Evolutionary conservation across 1,140 invertebrate genomes (phyloP), one percentile per base, ranked within the genome.

Genomic region (Nylanderia fulva): DNA sequence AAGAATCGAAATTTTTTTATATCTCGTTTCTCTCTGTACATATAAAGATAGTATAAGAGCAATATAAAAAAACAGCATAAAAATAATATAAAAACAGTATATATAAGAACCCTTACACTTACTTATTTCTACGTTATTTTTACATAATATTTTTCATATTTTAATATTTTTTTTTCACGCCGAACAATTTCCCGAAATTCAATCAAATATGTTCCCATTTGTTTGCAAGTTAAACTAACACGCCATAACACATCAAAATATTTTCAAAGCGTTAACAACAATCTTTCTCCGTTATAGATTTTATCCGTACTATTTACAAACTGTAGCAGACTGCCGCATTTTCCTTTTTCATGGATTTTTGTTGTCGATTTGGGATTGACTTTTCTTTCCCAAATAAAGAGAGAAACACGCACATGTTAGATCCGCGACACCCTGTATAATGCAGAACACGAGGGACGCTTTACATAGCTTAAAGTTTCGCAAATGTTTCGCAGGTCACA

Each of bases 401-500:
- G 66, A 36, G 36, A 36, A 69, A 52, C 36, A 29, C 29, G n/a
- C n/a, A 6, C 11, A 68, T 8, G n/a, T 54, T 54, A 56, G 33
- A 69, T 69, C 24, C 11, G 66, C 24, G 24, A 52, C 66, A 39
- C 27, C 29, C 66, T 52, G 24, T 69, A 15, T 18, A 42, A 29
- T 39, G 64, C 36, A 18, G 27, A 15, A 48, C 39, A 27, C 24
- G 45, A 29, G 68, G n/a, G 15, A 48, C 45, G 9, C 24, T 71
- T 33, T 29, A 18, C 68, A 29, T 27, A 71, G 24, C 18, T 33
- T 33, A 13, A 52, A 79, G 36, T 68, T 66, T 9, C 33, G 18
- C 24, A 21, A 66, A 77, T 72, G 11, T 83, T 68, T 68, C 13
- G 2, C 54, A 89, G 85, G 33, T 54, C 74, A 33, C 63, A 88